Evolutionary conservation across 2,888 invertebrate species (phyloP), one percentile per base, ranked within the genome.

Genomic region (Latrodectus hesperus): DNA sequence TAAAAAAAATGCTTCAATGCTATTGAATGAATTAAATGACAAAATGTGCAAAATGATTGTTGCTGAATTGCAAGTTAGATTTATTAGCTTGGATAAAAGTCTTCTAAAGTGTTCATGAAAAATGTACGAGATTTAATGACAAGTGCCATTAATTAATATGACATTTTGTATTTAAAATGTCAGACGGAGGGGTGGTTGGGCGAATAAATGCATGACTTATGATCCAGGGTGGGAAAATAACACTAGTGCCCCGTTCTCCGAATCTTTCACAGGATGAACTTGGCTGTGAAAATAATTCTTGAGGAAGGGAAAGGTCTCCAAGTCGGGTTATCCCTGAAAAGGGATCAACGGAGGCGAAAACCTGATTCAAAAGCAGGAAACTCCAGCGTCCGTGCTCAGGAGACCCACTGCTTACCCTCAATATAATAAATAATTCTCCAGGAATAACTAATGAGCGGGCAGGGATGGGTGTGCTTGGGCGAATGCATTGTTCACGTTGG

Each of bases 371-470:
- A 60, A n/a, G 12, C 60, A 16, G 60, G 60, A 60, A 60, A 60
- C 60, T 14, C 38, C 38, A 6, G 38, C 38, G 38, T 38, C 38
- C 38, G 38, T 38, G 38, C 38, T 38, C 38, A 38, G 38, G 38
- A 38, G 60, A 60, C 12, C 60, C 26, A 76, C 65, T 51, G 26
- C 74, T 26, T 22, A 55, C 17, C 52, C 68, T 74, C 68, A 82
- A 82, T 60, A 60, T 82, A 82, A 82, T 82, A 82, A 76, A 75
- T 82, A 60, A 60, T 75, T 75, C 55, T 75, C 75, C 68, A 38
- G 60, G 82, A 82, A 82, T 82, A 82, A 82, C 82, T 75, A 82
- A 82, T 82, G 82, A 74, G 67, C 75, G 17, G 71, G 16, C 52
- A 53, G 49, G 22, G 75, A 51, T 53, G 51, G 75, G 74, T 51